A percentile compares a stretch with the other conserved stretches of the same genome.
phyloP scores from a whole-genome alignment of 2,888 invertebrate genomes.

The Chrysotoxum bicinctum region DNA sequence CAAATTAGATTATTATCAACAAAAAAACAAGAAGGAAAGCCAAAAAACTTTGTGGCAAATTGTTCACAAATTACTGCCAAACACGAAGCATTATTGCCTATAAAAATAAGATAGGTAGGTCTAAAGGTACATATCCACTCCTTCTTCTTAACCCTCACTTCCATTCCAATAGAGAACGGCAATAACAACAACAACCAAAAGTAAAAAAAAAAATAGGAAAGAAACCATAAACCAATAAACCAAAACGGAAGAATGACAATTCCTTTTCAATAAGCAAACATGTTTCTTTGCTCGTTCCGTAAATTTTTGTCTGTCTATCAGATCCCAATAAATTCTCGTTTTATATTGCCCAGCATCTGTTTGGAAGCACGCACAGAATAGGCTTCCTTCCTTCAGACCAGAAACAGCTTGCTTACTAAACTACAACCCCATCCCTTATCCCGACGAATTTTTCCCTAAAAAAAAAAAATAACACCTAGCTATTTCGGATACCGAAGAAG shows the following conservation, averaged over 20 bases:
- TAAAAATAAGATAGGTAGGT: not conserved
- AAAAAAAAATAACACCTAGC: constrained; percentile 15
- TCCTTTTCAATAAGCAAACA: constrained; percentile 71
- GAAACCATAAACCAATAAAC: constrained; percentile 69
- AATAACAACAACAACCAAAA: not conserved
- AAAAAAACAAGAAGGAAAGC: not conserved
- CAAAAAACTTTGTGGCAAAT: constrained; percentile 42
- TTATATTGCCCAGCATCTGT: constrained; percentile 49
- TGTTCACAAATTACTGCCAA: constrained; percentile 55
- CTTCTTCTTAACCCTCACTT: not conserved
- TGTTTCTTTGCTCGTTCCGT: constrained; percentile 41
- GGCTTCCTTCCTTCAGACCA: not conserved
- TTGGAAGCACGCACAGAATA: constrained; percentile 44
- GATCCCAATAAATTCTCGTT: constrained; percentile 58
- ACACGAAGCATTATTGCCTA: constrained; percentile 45
- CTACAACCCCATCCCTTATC: not conserved
- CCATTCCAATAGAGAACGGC: not conserved
- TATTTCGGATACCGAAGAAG: constrained; percentile 40
- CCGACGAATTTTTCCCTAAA: not conserved
- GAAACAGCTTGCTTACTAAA: not conserved
- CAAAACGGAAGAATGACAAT: constrained; percentile 71
- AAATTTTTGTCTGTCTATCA: constrained; percentile 60
- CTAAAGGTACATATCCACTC: not conserved
- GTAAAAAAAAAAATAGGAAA: constrained; percentile 19
- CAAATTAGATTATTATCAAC: constrained; percentile 7